These are phyloP conservation scores for Dinothrombium tinctorium DNA, from an alignment of 1,140 invertebrate species.

Conservation along the genomic window DNA sequence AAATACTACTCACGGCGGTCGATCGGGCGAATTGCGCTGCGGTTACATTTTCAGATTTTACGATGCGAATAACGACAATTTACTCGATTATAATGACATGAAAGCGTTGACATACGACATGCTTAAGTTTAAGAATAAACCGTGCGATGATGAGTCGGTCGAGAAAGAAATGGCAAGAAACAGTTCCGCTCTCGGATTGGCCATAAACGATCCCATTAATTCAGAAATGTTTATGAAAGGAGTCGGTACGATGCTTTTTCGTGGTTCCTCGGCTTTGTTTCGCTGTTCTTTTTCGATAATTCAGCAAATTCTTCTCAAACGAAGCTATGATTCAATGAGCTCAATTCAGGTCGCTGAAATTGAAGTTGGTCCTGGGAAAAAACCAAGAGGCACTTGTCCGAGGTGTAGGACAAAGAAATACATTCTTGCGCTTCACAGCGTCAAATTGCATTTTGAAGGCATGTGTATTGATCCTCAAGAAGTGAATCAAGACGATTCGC, in stretches of 20 bases:
- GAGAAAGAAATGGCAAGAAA: slow-evolving; percentile 3
- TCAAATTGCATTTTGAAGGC: slow-evolving; percentile 3
- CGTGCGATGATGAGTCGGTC: slow-evolving; percentile 5
- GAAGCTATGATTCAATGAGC: neutral
- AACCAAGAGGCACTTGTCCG: slow-evolving; percentile 6
- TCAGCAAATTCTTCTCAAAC: neutral
- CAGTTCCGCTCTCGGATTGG: neutral
- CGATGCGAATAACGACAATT: slow-evolving; percentile 7
- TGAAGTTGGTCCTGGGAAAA: neutral
- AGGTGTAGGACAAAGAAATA: slow-evolving; percentile 10
- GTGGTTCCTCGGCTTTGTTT: slow-evolving; percentile 4
- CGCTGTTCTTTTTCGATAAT: slow-evolving; percentile 2
- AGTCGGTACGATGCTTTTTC: slow-evolving; percentile 4
- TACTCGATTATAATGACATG: slow-evolving; percentile 1
- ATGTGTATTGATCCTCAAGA: slow-evolving; percentile 2
- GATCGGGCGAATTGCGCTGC: slow-evolving; percentile 8
- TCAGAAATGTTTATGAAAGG: neutral
- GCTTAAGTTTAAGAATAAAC: neutral
- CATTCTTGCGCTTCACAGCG: slow-evolving; percentile 8
- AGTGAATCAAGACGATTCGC: neutral
- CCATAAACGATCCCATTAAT: neutral
- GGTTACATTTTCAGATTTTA: slow-evolving; percentile 13
- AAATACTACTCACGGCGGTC: slow-evolving; percentile 29
- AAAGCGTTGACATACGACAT: slow-evolving; percentile 1
- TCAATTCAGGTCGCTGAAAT: neutral